These are phyloP conservation scores for Drosophila mauritiana DNA, from an alignment of 1,140 invertebrate species.

Conservation along the genomic window DNA sequence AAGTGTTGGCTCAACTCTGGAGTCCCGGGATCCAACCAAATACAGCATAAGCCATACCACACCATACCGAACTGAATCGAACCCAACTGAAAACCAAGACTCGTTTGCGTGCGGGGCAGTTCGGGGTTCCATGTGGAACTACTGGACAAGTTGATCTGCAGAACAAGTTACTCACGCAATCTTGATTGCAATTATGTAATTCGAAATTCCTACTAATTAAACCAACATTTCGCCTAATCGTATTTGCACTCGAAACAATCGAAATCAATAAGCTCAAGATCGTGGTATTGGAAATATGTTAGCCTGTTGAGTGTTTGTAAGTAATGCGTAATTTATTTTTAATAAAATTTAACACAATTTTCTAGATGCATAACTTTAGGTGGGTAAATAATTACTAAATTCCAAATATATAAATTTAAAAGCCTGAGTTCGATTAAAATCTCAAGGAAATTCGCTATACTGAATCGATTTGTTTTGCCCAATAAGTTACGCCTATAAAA, in stretches of 20 bases:
- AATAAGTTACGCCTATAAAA: too few species aligned
- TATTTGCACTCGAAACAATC: constrained; percentile 31
- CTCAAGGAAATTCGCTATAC: background rate
- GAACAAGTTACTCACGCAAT: constrained; percentile 77
- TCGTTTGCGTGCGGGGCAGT: constrained; percentile 51
- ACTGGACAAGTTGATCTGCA: constrained; percentile 62
- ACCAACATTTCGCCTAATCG: constrained; percentile 76
- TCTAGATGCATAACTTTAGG: too few species aligned
- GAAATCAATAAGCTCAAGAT: background rate
- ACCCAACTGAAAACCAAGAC: constrained; percentile 18
- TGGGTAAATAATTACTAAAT: too few species aligned
- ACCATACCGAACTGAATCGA: constrained; percentile 12
- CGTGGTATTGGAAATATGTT: too few species aligned
- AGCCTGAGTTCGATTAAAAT: too few species aligned
- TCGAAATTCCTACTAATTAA: constrained; percentile 78
- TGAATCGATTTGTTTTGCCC: background rate
- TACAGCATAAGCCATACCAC: background rate
- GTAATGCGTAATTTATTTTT: too few species aligned
- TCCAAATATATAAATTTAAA: too few species aligned
- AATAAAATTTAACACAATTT: too few species aligned
- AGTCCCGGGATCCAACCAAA: constrained; percentile 23
- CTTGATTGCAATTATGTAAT: constrained; percentile 81
- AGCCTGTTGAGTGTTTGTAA: too few species aligned
- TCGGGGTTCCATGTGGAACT: constrained; percentile 22
- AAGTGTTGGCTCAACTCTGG: constrained; percentile 39